A percentile compares a stretch with the other conserved stretches of the same genome.
Evolutionary conservation across 2,888 invertebrate genomes (phyloP).

Genomic region (Cenopis cana): DNA sequence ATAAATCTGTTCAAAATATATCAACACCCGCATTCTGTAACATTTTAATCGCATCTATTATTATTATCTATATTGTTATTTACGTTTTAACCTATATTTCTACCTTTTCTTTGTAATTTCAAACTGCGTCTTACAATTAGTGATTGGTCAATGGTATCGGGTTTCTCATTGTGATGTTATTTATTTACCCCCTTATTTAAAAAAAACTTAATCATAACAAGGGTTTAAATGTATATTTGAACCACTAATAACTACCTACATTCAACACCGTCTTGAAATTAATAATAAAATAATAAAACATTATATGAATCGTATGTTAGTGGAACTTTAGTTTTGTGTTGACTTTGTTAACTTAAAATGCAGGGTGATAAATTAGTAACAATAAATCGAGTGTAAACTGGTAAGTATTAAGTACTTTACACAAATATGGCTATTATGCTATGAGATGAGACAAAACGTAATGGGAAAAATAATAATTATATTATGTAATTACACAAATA

Average conservation of each 20-base stretch:
- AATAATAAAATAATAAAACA: not conserved
- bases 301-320: not conserved
- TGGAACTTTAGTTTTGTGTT: not conserved
- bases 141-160: too few relatives aligned
- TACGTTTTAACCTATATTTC: not conserved
- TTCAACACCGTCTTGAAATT: not conserved
- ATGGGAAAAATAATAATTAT: not conserved
- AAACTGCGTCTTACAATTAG: too few relatives aligned
- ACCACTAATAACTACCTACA: not conserved
- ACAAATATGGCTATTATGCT: not conserved
- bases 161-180: too few relatives aligned
- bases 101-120: not conserved
- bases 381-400: constrained; percentile 16
- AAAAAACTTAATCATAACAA: too few relatives aligned
- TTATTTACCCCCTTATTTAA: too few relatives aligned
- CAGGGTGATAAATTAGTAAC: constrained; percentile 33
- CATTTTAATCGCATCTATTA: too few relatives aligned
- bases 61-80: too few relatives aligned
- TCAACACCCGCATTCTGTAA: not conserved
- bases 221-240: not conserved
- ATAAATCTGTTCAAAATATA: constrained; percentile 2
- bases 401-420: not conserved
- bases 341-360: constrained; percentile 14
- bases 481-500: not conserved
- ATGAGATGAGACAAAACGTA: not conserved